Evolutionary conservation across 64 coral and sea anemone species (phyloP), one percentile per base, ranked within the genome.

Genomic region (Dendrophyllia cribrosa): DNA sequence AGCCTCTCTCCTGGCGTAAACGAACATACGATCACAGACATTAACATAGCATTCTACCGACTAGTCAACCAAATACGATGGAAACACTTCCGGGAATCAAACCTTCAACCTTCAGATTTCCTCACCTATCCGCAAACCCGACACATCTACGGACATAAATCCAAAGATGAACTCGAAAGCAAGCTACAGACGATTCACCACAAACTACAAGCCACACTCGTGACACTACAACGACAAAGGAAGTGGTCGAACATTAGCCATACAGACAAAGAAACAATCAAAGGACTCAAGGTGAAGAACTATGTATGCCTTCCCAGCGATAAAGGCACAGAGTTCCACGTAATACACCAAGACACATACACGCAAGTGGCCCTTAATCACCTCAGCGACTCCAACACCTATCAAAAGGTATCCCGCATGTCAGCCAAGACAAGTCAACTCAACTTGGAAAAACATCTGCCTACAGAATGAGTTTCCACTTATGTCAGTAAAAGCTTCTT

Each of bases 31-130:
- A 74, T 58, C 8, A 46, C 76, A 9, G 22, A 23, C 49, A 61
- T 81, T 67, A 88, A 88, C 15, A 58, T 72, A 21, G 10, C 62
- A 9, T 85, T 67, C 63, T 85, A 66, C 45, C 15, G 75, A 67
- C 50, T 90, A 16, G 75, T 74, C 6, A 90, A 90, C 60, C 88
- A 79, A 45, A 51, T 90, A 79, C 59, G 88, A 10, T 78, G 74
- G 58, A 24, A 48, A 34, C 58, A 85, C 13, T 63, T 61, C 45
- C 72, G 74, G 9, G 7, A 58, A 14, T 56, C 15, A 21, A 79
- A 89, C 43, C 68, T 66, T 51, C 86, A 88, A 88, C 69, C 44
- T 25, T 56, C 72, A 43, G 51, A 78, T 44, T 62, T 44, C 77
- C 4, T 85, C 62, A 69, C 34, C 19, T 67, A 85, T 47, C 84